These are phyloP conservation scores for Sesamia nonagrioides DNA, from an alignment of 1,140 invertebrate species.

Conservation along the genomic window DNA sequence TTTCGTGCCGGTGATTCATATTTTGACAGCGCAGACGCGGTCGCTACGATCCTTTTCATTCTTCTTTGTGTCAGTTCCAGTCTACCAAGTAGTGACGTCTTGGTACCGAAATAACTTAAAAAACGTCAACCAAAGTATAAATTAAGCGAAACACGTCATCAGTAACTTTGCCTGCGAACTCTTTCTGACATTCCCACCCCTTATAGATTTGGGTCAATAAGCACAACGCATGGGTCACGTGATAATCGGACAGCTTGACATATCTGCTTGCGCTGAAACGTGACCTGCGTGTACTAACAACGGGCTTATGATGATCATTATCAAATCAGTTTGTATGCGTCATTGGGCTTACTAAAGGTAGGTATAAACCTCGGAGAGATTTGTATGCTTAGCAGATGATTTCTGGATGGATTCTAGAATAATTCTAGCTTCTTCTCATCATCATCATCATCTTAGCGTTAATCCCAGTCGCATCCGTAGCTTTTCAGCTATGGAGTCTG, in stretches of 20 bases:
- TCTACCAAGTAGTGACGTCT: neutral
- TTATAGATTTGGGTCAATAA: constrained; percentile 29
- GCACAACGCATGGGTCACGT: constrained; percentile 14
- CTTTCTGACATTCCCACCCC: constrained; percentile 23
- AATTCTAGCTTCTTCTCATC: too few species aligned
- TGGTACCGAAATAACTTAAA: neutral
- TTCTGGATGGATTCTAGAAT: too few species aligned
- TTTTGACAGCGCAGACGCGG: too few species aligned
- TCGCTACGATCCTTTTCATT: neutral
- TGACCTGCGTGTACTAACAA: neutral
- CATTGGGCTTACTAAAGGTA: neutral
- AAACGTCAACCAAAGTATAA: neutral
- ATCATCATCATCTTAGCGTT: too few species aligned
- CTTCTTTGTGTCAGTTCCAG: neutral
- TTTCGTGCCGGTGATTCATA: too few species aligned
- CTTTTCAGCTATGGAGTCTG: too few species aligned
- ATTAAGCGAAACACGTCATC: constrained; percentile 3
- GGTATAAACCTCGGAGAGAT: neutral
- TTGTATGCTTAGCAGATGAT: too few species aligned
- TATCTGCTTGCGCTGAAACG: neutral
- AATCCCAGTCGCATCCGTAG: too few species aligned
- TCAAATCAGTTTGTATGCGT: neutral
- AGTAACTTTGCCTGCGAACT: neutral
- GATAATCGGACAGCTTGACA: constrained; percentile 2
- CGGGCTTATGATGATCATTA: neutral